Conservation (phyloP, 2,888 invertebrate species). For the Conus canariensis region DNA sequence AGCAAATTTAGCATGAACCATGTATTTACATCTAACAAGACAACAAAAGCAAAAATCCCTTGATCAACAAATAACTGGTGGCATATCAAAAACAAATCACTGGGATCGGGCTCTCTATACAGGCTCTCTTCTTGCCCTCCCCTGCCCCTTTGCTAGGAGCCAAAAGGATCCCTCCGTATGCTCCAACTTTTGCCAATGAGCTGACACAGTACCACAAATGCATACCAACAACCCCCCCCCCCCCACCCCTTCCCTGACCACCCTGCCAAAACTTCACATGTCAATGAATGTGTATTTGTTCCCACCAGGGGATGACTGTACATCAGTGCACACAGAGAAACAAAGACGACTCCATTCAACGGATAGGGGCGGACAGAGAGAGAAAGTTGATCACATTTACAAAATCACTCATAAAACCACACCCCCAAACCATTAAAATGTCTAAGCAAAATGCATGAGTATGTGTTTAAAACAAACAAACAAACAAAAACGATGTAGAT, state of each 20-base stretch:
- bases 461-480: not conserved
- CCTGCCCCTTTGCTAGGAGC: not conserved
- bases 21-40: too few relatives aligned
- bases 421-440: not conserved
- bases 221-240: not conserved
- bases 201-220: too few relatives aligned
- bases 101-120: not conserved
- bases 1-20: too few relatives aligned
- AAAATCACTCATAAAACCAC: too few relatives aligned
- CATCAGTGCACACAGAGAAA: not conserved
- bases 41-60: too few relatives aligned
- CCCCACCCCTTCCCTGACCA: not conserved
- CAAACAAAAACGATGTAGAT: not conserved
- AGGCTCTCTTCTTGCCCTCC: not conserved
- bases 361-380: not conserved
- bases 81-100: not conserved
- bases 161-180: not conserved
- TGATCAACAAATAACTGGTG: not conserved
- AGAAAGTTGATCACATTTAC: not conserved
- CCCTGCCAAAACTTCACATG: not conserved
- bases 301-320: slow-evolving; percentile 35
- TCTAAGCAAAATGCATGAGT: not conserved
- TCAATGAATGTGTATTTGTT: not conserved
- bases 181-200: not conserved
- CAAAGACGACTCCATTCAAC: not conserved